A percentile compares a stretch with the other conserved stretches of the same genome.
Evolutionary conservation across 35 echinoderm and acorn worm genomes (phyloP).

Genomic region (Holothuria glaberrima): DNA sequence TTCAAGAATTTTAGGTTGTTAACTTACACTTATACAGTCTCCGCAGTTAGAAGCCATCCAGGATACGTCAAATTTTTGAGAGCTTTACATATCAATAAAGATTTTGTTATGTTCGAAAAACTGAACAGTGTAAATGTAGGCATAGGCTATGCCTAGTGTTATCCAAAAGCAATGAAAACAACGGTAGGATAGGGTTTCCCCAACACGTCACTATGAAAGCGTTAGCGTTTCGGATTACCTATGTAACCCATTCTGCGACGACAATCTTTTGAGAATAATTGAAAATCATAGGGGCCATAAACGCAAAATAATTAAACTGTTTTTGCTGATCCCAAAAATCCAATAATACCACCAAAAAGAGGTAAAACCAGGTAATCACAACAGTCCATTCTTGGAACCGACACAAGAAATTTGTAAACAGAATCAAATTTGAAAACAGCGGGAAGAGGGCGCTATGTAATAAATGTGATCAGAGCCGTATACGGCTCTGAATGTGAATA

Average conservation of each 20-base stretch:
- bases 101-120: neutral
- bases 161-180: neutral
- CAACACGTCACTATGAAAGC: neutral
- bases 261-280: neutral
- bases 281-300: too few species aligned
- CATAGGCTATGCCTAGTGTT: neutral
- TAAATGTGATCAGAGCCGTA: neutral
- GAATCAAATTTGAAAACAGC: constrained; percentile 29
- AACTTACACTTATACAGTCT: constrained; percentile 54
- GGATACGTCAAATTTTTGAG: neutral
- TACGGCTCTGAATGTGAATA: too few species aligned
- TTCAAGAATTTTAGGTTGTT: too few species aligned
- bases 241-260: neutral
- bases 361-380: too few species aligned
- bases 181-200: neutral
- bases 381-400: neutral
- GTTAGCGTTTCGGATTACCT: too few species aligned
- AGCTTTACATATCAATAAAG: neutral
- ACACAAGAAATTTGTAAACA: neutral
- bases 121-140: neutral
- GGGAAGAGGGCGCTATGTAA: neutral
- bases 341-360: neutral
- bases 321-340: neutral
- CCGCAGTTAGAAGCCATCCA: constrained; percentile 35
- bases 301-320: neutral